phyloP scores from a whole-genome alignment of 1,140 invertebrate species.

The Diprion similis region DNA sequence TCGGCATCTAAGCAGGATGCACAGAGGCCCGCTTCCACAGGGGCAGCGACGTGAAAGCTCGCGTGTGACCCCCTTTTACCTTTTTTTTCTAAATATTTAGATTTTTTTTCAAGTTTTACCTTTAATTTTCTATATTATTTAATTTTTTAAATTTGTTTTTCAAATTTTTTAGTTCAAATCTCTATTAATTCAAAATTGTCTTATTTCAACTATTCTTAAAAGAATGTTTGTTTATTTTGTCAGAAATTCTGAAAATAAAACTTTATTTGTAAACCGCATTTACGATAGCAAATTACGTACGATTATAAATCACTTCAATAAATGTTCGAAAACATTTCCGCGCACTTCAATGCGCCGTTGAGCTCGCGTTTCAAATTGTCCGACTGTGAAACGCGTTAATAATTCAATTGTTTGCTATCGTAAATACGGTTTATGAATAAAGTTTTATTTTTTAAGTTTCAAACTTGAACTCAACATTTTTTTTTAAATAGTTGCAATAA shows the following conservation, averaged over 20 bases:
- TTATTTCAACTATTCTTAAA: constrained; percentile 11
- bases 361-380: neutral
- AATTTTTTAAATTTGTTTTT: neutral
- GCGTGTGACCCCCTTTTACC: too few relatives aligned
- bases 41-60: too few relatives aligned
- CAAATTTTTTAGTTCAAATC: neutral
- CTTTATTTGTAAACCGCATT: neutral
- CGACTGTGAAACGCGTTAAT: neutral
- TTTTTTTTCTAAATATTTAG: neutral
- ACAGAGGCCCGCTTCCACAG: too few relatives aligned
- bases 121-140: neutral
- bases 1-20: neutral
- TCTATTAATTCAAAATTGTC: neutral
- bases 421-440: neutral
- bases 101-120: constrained; percentile 1
- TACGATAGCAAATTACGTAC: neutral
- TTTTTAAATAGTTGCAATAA: neutral
- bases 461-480: neutral
- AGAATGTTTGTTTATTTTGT: neutral
- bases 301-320: neutral
- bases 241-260: neutral
- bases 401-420: neutral
- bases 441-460: neutral
- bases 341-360: neutral
- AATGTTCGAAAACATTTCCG: neutral